Conservation (phyloP, 2,888 invertebrate species). For the Anoncus sp. region DNA sequence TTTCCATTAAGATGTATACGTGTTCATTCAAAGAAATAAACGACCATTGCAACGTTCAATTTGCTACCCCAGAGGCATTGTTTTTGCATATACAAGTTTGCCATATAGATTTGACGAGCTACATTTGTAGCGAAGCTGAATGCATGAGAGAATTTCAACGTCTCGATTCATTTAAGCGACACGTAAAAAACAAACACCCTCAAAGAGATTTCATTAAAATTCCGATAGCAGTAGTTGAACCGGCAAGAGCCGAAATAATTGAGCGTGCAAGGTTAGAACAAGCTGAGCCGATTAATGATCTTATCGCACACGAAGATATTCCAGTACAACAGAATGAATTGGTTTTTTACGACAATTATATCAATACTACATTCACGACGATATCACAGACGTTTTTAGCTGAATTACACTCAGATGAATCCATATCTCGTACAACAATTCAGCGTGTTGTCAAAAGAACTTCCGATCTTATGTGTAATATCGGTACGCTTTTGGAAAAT, state of each 20-base stretch:
- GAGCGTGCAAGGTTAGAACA: neutral
- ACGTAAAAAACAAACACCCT: constrained; percentile 37
- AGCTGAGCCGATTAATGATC: neutral
- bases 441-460: constrained; percentile 44
- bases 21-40: constrained; percentile 15
- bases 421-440: constrained; percentile 28
- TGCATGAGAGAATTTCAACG: constrained; percentile 43
- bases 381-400: neutral
- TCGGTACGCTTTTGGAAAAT: constrained; percentile 40
- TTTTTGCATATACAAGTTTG: constrained; percentile 2
- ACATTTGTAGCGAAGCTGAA: constrained; percentile 19
- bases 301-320: neutral
- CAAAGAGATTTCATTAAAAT: constrained; percentile 4
- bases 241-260: no score
- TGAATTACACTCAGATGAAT: constrained; percentile 28
- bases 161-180: constrained; percentile 40
- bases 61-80: constrained; percentile 21
- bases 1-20: constrained; percentile 4
- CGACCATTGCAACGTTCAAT: constrained; percentile 21
- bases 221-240: constrained; percentile 8
- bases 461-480: constrained; percentile 26
- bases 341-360: neutral
- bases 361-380: neutral
- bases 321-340: neutral
- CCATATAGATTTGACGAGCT: constrained; percentile 26